A percentile compares a stretch with the other conserved stretches of the same genome.
These are phyloP conservation scores for Gasteruption jaculator DNA, from an alignment of 2,888 invertebrate species.

Conservation along the genomic window DNA sequence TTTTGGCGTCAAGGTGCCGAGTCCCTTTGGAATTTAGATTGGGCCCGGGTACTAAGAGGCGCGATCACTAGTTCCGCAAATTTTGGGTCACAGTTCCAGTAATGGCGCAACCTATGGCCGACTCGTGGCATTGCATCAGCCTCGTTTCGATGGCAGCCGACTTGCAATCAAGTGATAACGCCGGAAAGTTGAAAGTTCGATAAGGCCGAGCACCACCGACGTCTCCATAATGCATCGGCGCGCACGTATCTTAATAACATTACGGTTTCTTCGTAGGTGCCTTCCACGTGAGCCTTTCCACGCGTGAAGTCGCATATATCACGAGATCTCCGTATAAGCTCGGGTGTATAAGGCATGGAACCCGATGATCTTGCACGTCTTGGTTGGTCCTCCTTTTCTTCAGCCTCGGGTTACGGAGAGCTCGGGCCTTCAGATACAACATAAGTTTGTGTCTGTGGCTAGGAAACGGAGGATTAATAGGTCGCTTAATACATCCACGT, in stretches of 20 bases:
- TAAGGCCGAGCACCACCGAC: too few species aligned
- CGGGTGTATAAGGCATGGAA: slow-evolving; percentile 10
- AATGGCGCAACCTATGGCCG: too few species aligned
- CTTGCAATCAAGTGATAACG: too few species aligned
- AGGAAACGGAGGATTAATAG: slow-evolving; percentile 18
- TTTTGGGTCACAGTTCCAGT: too few species aligned
- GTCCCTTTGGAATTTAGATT: too few species aligned
- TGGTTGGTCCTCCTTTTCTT: slow-evolving; percentile 10
- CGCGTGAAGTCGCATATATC: slow-evolving; percentile 40
- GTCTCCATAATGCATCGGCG: slow-evolving; percentile 33
- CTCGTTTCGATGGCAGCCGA: too few species aligned
- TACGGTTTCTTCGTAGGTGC: neutral
- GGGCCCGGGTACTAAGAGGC: too few species aligned
- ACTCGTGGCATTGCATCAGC: too few species aligned
- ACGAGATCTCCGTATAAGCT: slow-evolving; percentile 16
- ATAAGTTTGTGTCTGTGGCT: slow-evolving; percentile 14
- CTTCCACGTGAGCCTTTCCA: slow-evolving; percentile 28
- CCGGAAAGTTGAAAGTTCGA: too few species aligned
- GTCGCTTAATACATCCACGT: slow-evolving; percentile 14
- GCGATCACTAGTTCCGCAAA: too few species aligned
- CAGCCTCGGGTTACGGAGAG: slow-evolving; percentile 24
- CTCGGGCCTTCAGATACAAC: too few species aligned
- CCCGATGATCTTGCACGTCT: slow-evolving; percentile 12
- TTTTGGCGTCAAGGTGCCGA: too few species aligned
- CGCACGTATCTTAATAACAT: slow-evolving; percentile 24